Percentiles rank a stretch among this genome's conserved stretches.
These are phyloP conservation scores for Rhea pennata DNA, from an alignment of 2,113 vertebrate genomes.

Conservation along the genomic window DNA sequence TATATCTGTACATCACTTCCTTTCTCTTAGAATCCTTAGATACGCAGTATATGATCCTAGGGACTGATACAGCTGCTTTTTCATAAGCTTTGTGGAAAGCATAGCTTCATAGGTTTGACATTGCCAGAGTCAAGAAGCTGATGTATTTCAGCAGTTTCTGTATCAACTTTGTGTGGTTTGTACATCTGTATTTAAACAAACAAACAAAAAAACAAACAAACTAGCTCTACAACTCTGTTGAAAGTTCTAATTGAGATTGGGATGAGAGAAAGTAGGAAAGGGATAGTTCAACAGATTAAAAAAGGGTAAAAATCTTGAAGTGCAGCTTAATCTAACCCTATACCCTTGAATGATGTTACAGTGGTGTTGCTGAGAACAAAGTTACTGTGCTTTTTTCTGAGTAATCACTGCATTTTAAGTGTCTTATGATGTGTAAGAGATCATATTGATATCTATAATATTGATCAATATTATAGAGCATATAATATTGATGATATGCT, in stretches of 20 bases:
- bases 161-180: not conserved
- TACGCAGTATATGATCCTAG: rapidly evolving
- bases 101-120: not conserved
- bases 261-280: not conserved
- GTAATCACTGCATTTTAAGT: not conserved
- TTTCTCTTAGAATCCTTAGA: not conserved
- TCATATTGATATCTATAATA: not conserved
- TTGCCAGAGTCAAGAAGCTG: not conserved
- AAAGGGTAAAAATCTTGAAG: not conserved
- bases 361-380: not conserved
- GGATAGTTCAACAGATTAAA: not conserved
- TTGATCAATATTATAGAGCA: too few relatives aligned
- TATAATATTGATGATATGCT: not conserved
- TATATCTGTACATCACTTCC: not conserved
- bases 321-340: not conserved
- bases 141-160: not conserved
- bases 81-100: not conserved
- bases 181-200: not conserved
- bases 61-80: not conserved
- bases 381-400: not conserved
- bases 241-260: not conserved
- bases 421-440: not conserved
- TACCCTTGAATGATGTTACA: not conserved
- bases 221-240: not conserved
- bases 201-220: not conserved